Base-by-base conservation (phyloP, 2,888 invertebrate species). In the Neria commutata region DNA sequence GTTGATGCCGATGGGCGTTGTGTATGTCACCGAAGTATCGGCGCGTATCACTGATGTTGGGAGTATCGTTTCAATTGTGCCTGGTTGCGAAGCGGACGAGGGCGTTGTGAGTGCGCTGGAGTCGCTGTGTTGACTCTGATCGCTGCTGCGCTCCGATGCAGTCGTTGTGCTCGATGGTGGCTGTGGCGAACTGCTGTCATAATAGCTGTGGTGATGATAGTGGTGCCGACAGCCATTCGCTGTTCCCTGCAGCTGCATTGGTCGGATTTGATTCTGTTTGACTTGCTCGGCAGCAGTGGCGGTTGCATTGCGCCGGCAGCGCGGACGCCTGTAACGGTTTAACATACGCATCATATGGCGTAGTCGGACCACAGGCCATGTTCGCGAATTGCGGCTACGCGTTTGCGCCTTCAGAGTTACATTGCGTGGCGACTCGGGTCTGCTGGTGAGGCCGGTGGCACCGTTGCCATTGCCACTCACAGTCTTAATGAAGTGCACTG, bases 181-280 rank as follows among this genome's bases (percentile, higher is more conserved):
- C 47, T 63, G 64, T 47, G 67, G 69, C n/a, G 67, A 66, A 33
- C 71, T 67, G 53, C 67, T 68, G 60, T 69, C 61, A 65, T 69
- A 61, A 54, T 71, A 56, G 67, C 69, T 51, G 60, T 49, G 56
- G 57, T 40, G 53, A 23, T 14, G 63, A 50, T 26, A 58, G 54
- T 48, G 70, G 60, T 68, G 67, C n/a, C 60, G 49, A 61, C 62
- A 63, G 40, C 67, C 65, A 24, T 56, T 69, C 57, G 26, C 60
- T 59, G 3, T 68, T 25, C 54, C 65, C 25, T 71, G 70, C 40
- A 75, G 61, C 19, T 75, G 77, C 61, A 81, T 63, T 26, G 82
- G 82, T 62, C 82, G 77, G 60, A 82, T 77, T 67, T 82, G 81
- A 67, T 82, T 82, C 62, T 81, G 82, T 62, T 81, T 82, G n/a